Percentiles rank a stretch among this genome's conserved stretches.
phyloP scores from a whole-genome alignment of 2,113 vertebrate species.

The Martes martes region DNA sequence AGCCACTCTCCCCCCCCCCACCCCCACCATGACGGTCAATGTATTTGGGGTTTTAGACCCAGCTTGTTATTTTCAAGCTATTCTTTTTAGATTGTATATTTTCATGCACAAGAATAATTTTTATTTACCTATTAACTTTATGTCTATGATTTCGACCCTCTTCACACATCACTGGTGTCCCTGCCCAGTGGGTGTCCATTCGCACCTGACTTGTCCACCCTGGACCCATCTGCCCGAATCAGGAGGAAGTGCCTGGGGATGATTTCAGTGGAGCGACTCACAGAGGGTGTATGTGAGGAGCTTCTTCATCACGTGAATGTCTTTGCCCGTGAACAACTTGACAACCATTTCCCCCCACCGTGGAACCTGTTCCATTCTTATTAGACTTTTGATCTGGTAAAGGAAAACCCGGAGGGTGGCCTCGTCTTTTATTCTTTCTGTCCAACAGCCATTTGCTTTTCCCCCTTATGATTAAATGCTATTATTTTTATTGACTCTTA shows the following conservation, averaged over 20 bases:
- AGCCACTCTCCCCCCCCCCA: fast-evolving
- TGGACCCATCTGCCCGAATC: not conserved
- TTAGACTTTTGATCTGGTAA: not conserved
- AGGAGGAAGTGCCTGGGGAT: not conserved
- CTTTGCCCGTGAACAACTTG: not conserved
- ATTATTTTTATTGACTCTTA: not conserved
- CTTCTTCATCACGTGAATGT: fast-evolving
- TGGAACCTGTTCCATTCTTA: not conserved
- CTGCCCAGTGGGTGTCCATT: fast-evolving
- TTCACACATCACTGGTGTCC: not conserved
- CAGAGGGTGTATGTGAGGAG: fast-evolving
- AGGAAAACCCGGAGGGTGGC: not conserved
- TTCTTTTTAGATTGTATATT: not conserved
- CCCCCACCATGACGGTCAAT: fast-evolving
- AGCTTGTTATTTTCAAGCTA: not conserved
- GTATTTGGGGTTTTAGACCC: not conserved
- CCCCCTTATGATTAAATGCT: not conserved
- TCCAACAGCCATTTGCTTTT: not conserved
- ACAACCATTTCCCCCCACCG: not conserved
- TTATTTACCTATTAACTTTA: not conserved
- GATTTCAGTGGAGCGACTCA: too few species aligned
- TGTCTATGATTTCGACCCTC: not conserved
- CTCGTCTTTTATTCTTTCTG: not conserved
- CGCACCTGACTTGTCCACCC: fast-evolving
- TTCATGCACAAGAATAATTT: not conserved